Evolutionary conservation across 2,888 invertebrate genomes (phyloP), one percentile per base, ranked within the genome.

Genomic region (Drosophila paranaensis): DNA sequence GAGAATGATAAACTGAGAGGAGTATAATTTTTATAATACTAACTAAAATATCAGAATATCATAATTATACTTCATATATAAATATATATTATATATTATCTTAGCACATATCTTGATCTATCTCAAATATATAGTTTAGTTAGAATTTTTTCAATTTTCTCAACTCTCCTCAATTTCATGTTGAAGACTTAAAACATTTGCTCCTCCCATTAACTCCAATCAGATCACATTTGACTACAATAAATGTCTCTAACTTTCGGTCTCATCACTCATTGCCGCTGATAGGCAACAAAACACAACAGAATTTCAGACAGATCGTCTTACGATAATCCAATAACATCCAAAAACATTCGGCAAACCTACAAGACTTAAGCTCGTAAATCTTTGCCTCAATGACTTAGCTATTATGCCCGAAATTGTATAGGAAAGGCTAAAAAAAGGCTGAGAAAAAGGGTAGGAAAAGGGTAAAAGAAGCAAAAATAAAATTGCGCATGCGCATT

Each of bases 401-500:
- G 62, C 65, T 35, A 27, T 66, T 60, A 55, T 66, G 46, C 56
- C 51, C 40, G 37, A 39, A 40, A 11, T 6, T 0, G 6, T 0
- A 6, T 14, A 11, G 46, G n/a, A 30, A 30, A 48, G 48, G 30
- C 30, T 48, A 27, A 11, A 39, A 37, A 53, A 27, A 27, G 27
- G 27, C 27, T 27, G 0, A 20, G 27, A 27, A 27, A 56, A 25
- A 27, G 20, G 55, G 30, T 9, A 57, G 20, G 27, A 27, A 27
- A 56, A 25, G 33, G 55, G 30, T 9, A 57, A 42, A 57, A 42
- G 2, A n/a, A 40, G 6, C 14, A 40, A 50, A 33, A 50, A 16
- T 16, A 57, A 37, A 45, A 57, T 55, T 64, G 56, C 39, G 37
- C 67, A 39, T 35, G 54, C 42, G 30, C 66, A 81, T 79, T 76